phyloP scores from a whole-genome alignment of 2,113 vertebrate species.

The Caloenas nicobarica region DNA sequence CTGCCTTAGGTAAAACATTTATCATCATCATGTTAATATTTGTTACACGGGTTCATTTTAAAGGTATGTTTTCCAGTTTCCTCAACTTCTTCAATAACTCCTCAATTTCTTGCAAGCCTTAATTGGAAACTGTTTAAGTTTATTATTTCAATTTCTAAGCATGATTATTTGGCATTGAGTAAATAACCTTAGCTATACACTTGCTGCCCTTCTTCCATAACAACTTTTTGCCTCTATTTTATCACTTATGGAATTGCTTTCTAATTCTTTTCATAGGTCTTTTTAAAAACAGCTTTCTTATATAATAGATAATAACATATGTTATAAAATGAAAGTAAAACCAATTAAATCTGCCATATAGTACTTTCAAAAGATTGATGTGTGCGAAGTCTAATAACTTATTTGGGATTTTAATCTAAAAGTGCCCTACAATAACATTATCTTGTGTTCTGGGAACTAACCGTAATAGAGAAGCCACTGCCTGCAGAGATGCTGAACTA shows the following conservation, averaged over 20 bases:
- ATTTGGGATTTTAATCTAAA: slow-evolving; percentile 54
- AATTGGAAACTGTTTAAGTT: slow-evolving; percentile 23
- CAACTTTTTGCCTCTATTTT: neutral
- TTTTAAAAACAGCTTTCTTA: slow-evolving; percentile 15
- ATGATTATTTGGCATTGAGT: slow-evolving; percentile 1
- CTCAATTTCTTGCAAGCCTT: neutral
- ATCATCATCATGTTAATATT: neutral
- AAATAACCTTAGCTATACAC: slow-evolving; percentile 10
- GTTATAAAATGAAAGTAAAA: slow-evolving; percentile 49
- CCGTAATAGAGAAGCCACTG: slow-evolving; percentile 45
- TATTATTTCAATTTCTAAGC: slow-evolving; percentile 25
- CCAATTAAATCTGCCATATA: slow-evolving; percentile 48
- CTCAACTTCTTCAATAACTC: neutral
- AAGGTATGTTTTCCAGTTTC: neutral
- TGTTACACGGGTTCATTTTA: neutral
- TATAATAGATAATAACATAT: slow-evolving; percentile 36
- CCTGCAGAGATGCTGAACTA: slow-evolving; percentile 63
- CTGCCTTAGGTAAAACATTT: neutral
- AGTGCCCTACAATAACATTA: slow-evolving; percentile 32
- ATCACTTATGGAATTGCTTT: slow-evolving; percentile 4
- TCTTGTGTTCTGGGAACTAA: slow-evolving; percentile 33
- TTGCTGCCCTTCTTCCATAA: slow-evolving; percentile 12
- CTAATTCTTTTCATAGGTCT: slow-evolving; percentile 1
- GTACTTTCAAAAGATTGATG: slow-evolving; percentile 49
- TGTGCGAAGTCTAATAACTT: slow-evolving; percentile 46